Evolutionary conservation across 2,113 vertebrate genomes (phyloP), one percentile per base, ranked within the genome.

Genomic region (Plecotus auritus): DNA sequence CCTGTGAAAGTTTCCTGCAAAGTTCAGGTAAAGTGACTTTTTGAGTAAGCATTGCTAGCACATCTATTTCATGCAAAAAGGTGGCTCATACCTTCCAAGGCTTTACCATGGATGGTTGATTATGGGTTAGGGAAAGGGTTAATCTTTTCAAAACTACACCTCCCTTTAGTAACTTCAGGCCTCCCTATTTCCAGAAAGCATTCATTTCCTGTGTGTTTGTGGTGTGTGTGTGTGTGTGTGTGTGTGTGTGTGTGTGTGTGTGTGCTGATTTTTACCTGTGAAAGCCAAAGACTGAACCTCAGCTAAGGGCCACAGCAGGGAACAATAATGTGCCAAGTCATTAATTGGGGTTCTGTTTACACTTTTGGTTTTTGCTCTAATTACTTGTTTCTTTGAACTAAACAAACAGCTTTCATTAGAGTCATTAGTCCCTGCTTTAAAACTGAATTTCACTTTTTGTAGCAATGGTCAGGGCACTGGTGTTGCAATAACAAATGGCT

Each of bases 1-100:
- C 98, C 99, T 0, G 98, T 99, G 91, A 99, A 98, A 0, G 99
- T 99, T 97, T 98, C 98, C 66, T 99, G 99, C 98, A 98, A 96
- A 96, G 97, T 99, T 70, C 99, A 99, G 99, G 99, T 99, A 99
- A 96, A 95, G 72, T 95, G 30, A 37, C 47, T 16, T 85, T 76
- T 84, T 87, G 70, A 95, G n/a, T 92, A 88, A 82, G 77, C 76
- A 51, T 56, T 78, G 45, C 42, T 91, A 95, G 54, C 67, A 45
- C n/a, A 64, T 64, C 32, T 83, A 35, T 89, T 91, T 86, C 49
- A 23, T 67, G 30, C 32, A 80, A 83, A 86, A 88, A 73, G 20
- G 69, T 74, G 78, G 28, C 70, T 90, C 67, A 59, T 86, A 78
- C 51, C 18, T 85, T 91, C 32, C 77, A 76, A 49, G 18, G 72